Percentiles rank a stretch among this genome's conserved stretches.
phyloP scores from a whole-genome alignment of 2,113 vertebrate species.

The Notarius quadriscutis region DNA sequence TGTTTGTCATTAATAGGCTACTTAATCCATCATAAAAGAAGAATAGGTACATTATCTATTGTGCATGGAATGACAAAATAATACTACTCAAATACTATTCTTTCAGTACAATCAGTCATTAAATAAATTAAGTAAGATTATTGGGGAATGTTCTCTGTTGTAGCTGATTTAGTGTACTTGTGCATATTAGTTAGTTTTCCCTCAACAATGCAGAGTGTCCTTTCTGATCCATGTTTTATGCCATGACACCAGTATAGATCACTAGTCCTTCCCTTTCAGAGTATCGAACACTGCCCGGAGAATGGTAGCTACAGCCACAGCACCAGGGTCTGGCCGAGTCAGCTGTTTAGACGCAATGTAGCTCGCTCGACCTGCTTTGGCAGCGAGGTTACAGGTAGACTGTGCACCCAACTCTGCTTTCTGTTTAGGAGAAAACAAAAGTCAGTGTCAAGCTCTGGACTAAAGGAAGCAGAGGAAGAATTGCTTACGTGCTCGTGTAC shows the following conservation, averaged over 20 bases:
- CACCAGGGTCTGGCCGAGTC: constrained; percentile 85
- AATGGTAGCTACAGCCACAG: constrained; percentile 78
- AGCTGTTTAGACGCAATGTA: constrained; percentile 81
- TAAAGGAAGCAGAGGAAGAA: neutral
- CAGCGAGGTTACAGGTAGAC: constrained; percentile 81
- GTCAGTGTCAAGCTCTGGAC: neutral
- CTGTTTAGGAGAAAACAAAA: constrained; percentile 61
- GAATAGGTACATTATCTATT: neutral
- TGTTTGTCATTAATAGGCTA: neutral
- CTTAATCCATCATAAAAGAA: neutral
- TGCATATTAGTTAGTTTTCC: neutral
- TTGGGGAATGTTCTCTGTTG: neutral
- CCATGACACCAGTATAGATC: neutral
- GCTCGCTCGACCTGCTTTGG: constrained; percentile 88
- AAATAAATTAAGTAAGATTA: neutral
- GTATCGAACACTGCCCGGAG: constrained; percentile 74
- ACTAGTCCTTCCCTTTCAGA: constrained; percentile 59
- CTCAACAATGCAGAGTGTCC: neutral
- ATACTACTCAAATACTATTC: neutral
- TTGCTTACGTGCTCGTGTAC: neutral
- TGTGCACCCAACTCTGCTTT: constrained; percentile 79
- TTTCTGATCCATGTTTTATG: neutral
- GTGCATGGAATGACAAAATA: neutral
- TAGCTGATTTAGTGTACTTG: neutral
- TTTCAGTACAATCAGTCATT: neutral